Conservation (phyloP, 2,888 invertebrate genomes). For the Graphium colonna region DNA sequence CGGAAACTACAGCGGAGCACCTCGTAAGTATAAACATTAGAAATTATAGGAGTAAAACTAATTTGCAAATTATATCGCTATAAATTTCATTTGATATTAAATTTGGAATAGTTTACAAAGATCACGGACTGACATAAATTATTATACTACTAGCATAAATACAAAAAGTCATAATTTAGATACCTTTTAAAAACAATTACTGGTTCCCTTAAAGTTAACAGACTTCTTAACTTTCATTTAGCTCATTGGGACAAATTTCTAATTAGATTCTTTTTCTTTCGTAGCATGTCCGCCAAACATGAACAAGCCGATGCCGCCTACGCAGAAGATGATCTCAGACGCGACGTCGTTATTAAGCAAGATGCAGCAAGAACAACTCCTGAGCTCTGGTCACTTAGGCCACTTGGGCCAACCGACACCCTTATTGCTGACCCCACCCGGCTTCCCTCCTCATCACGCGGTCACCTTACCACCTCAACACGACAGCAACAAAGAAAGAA, state of each 20-base stretch:
- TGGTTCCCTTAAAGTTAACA: no score
- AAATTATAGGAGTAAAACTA: no score
- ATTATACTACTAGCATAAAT: no score
- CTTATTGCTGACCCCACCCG: constrained; percentile 87
- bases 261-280: constrained; percentile 41
- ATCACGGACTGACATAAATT: no score
- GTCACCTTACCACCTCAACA: constrained; percentile 84
- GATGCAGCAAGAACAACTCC: constrained; percentile 84
- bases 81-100: no score
- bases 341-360: constrained; percentile 83
- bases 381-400: constrained; percentile 77
- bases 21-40: constrained; percentile 86
- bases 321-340: constrained; percentile 88
- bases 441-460: constrained; percentile 87
- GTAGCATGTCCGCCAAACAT: constrained; percentile 83
- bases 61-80: constrained; percentile 21
- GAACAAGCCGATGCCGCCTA: constrained; percentile 88
- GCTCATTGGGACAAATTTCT: constrained; percentile 35
- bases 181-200: no score
- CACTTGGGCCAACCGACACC: constrained; percentile 79
- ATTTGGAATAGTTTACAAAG: no score
- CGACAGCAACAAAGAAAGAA: constrained; percentile 79
- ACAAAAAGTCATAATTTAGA: no score
- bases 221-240: no score
- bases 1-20: constrained; percentile 92